Percentiles rank a stretch among this genome's conserved stretches.
phyloP scores from a whole-genome alignment of 2,888 invertebrate species.

The Metopia argyrocephala region DNA sequence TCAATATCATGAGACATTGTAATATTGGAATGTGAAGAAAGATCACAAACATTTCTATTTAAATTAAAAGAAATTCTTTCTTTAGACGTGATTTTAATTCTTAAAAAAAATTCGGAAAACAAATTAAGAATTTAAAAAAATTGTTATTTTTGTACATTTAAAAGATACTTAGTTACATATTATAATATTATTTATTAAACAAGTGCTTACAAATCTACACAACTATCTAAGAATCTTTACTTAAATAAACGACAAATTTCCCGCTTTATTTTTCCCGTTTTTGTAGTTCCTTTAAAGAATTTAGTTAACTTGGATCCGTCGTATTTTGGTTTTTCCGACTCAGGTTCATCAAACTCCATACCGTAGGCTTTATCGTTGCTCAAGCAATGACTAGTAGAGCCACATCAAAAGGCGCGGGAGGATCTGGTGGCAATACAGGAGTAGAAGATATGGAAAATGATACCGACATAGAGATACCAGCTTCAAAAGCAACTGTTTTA shows the following conservation, averaged over 20 bases:
- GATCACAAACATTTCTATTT: too few relatives aligned
- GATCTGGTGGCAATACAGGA: slow-evolving; percentile 14
- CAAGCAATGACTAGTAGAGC: slow-evolving; percentile 62
- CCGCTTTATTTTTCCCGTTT: slow-evolving; percentile 78
- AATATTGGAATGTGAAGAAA: too few relatives aligned
- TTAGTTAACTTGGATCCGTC: slow-evolving; percentile 82
- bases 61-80: too few relatives aligned
- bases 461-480: slow-evolving; percentile 94
- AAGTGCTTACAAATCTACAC: slow-evolving; percentile 80
- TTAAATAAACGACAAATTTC: slow-evolving; percentile 84
- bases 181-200: too few relatives aligned
- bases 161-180: too few relatives aligned
- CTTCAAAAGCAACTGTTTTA: slow-evolving; percentile 95
- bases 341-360: slow-evolving; percentile 84
- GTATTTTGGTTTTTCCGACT: slow-evolving; percentile 78
- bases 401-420: slow-evolving; percentile 11
- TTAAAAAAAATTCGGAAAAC: too few relatives aligned
- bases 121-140: too few relatives aligned
- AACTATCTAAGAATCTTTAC: slow-evolving; percentile 82
- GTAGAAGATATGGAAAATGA: slow-evolving; percentile 87
- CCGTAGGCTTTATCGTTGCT: slow-evolving; percentile 83
- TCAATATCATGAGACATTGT: too few relatives aligned
- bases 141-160: too few relatives aligned
- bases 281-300: slow-evolving; percentile 79
- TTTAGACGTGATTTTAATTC: too few relatives aligned